Base-by-base conservation (phyloP, 2,113 vertebrate genomes). In the Suncus etruscus region DNA sequence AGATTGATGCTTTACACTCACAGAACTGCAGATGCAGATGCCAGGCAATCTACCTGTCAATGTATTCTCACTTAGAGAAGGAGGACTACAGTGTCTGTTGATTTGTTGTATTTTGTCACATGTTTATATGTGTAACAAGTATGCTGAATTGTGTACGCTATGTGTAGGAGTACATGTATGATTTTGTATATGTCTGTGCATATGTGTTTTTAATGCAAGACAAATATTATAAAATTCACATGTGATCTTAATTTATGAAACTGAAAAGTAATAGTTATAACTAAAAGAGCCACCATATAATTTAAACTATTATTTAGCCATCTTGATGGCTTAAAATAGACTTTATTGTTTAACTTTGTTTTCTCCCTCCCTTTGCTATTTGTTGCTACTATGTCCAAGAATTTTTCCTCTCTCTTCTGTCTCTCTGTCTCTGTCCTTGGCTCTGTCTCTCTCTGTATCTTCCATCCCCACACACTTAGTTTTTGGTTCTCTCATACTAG, bases 271-370 rank as follows among this genome's bases (percentile, higher is more conserved):
- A 39, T 39, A 39, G 39, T 39, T 39, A 39, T 39, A 39, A 39
- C 39, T 39, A 39, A 39, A 39, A 39, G 39, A 39, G 4, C 45
- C 69, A 79, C 22, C 25, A 65, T 63, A n/a, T 11, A 32, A 45
- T 81, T 89, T 89, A 8, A 91, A 50, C 24, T 12, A 31, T 48
- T 68, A n/a, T 12, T 86, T 51, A 47, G 29, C 22, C n/a, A 39
- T 82, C 77, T 51, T 83, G 78, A 51, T 68, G 8, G 74, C 83
- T 84, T 84, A 61, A 50, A 87, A 77, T 63, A 11, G 2, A 72
- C 7, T 76, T 80, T 39, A 54, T 14, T 61, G 58, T 16, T 61
- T 61, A 61, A 61, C 20, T 39, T 39, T 39, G 39, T 39, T 39
- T 39, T 39, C 39, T 39, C 39, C 39, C 39, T 39, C 39, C 39